A percentile compares a stretch with the other conserved stretches of the same genome.
These are phyloP conservation scores for Eupithecia exiguata DNA, from an alignment of 2,888 invertebrate species.

Conservation along the genomic window DNA sequence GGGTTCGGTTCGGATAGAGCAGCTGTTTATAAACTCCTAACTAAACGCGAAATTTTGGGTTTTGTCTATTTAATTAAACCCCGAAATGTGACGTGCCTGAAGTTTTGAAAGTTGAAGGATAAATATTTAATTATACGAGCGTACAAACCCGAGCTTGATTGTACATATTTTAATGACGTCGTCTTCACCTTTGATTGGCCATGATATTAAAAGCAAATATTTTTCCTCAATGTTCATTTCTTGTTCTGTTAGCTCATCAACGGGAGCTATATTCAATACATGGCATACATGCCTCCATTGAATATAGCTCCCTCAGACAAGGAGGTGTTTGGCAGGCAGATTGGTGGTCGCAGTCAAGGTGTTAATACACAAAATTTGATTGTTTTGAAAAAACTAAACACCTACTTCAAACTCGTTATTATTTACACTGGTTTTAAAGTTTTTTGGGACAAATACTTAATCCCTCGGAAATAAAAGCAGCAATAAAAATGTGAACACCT, in stretches of 20 bases:
- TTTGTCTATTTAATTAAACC: constrained; percentile 19
- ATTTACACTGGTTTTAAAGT: too few relatives aligned
- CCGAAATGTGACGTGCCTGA: constrained; percentile 8
- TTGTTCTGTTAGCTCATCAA: background rate
- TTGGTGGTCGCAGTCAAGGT: background rate
- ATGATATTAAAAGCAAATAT: background rate
- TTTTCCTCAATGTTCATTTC: background rate
- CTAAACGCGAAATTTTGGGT: constrained; percentile 12
- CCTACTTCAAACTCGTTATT: too few relatives aligned
- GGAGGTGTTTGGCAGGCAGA: background rate
- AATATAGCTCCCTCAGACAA: too few relatives aligned
- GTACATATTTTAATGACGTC: constrained; percentile 8
- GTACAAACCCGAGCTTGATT: constrained; percentile 7
- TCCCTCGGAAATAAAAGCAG: too few relatives aligned
- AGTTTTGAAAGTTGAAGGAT: constrained; percentile 14
- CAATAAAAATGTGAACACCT: too few relatives aligned
- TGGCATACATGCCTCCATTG: too few relatives aligned
- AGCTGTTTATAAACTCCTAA: constrained; percentile 12
- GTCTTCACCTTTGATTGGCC: background rate
- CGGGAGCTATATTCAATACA: too few relatives aligned
- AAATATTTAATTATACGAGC: background rate
- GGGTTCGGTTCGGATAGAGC: constrained; percentile 20
- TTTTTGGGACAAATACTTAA: too few relatives aligned
- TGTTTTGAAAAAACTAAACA: too few relatives aligned
- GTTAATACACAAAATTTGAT: background rate